phyloP scores from a whole-genome alignment of 1,140 invertebrate genomes.

The Holcopasites calliopsidis region DNA sequence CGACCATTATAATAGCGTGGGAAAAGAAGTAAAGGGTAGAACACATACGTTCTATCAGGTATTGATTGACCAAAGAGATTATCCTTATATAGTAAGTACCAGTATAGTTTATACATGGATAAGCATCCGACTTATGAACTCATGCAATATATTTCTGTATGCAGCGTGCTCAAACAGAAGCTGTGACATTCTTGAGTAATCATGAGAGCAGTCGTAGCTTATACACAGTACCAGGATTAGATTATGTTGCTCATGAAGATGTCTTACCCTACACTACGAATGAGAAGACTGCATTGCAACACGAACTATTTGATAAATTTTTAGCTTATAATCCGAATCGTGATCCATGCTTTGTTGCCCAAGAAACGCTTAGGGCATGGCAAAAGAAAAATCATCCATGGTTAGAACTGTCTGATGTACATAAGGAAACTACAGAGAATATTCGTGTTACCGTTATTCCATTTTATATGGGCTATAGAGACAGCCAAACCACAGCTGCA shows the following conservation, averaged over 20 bases:
- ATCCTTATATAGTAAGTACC: slow-evolving; percentile 94
- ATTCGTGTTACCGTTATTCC: slow-evolving; percentile 98
- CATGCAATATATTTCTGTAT: slow-evolving; percentile 52
- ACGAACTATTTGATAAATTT: slow-evolving; percentile 98
- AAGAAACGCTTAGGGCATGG: slow-evolving; percentile 96
- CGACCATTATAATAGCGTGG: slow-evolving; percentile 81
- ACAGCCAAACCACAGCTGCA: slow-evolving; percentile 92
- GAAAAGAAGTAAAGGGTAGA: slow-evolving; percentile 93
- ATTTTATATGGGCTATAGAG: slow-evolving; percentile 97
- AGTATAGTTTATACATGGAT: no score
- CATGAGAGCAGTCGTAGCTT: slow-evolving; percentile 95
- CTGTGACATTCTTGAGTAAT: slow-evolving; percentile 98
- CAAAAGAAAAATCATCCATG: slow-evolving; percentile 99
- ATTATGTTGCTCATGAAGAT: slow-evolving; percentile 98
- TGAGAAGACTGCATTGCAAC: slow-evolving; percentile 91
- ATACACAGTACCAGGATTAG: slow-evolving; percentile 96
- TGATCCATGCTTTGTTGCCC: slow-evolving; percentile 92
- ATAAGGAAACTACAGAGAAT: slow-evolving; percentile 97
- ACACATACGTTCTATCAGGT: slow-evolving; percentile 98
- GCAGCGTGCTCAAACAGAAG: slow-evolving; percentile 96
- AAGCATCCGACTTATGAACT: no score
- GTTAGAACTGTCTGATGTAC: slow-evolving; percentile 98
- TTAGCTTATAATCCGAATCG: slow-evolving; percentile 88
- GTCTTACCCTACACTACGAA: slow-evolving; percentile 91
- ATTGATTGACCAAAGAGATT: slow-evolving; percentile 96